Percentiles rank a stretch among this genome's conserved stretches.
Conservation (phyloP, 2,888 invertebrate species). For the Drosophila subquinaria region DNA sequence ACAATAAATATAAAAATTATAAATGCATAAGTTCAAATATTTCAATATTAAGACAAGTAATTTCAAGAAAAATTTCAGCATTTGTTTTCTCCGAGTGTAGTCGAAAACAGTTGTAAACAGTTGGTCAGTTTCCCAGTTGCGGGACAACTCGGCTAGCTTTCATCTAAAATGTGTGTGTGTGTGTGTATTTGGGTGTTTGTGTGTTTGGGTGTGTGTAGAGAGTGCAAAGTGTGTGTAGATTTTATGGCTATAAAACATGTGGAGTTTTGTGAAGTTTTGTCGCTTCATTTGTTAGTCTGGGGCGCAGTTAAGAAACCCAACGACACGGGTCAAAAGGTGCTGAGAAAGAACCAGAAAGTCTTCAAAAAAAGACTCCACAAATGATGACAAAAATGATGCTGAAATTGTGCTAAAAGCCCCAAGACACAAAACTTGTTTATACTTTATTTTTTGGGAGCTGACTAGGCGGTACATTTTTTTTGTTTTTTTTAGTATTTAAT, state of each 20-base stretch:
- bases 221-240: slow-evolving; percentile 42
- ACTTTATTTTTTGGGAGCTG: slow-evolving; percentile 38
- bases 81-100: slow-evolving; percentile 9
- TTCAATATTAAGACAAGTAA: no score
- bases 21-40: no score
- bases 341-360: slow-evolving; percentile 69
- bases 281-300: slow-evolving; percentile 51
- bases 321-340: slow-evolving; percentile 77
- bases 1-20: no score
- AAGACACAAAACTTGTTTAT: slow-evolving; percentile 58
- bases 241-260: slow-evolving; percentile 71
- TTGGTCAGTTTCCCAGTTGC: slow-evolving; percentile 56
- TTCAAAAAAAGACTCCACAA: slow-evolving; percentile 28
- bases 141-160: slow-evolving; percentile 70
- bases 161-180: slow-evolving; percentile 56
- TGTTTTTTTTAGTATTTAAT: slow-evolving; percentile 13
- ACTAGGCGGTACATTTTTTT: slow-evolving; percentile 15
- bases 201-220: slow-evolving; percentile 6
- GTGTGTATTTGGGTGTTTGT: slow-evolving; percentile 15
- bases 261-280: slow-evolving; percentile 31
- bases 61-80: not conserved
- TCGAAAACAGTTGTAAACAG: slow-evolving; percentile 26
- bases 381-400: slow-evolving; percentile 50
- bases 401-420: slow-evolving; percentile 38
- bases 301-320: slow-evolving; percentile 57